phyloP scores from a whole-genome alignment of 1,140 invertebrate genomes.

The Brachionus koreanus region DNA sequence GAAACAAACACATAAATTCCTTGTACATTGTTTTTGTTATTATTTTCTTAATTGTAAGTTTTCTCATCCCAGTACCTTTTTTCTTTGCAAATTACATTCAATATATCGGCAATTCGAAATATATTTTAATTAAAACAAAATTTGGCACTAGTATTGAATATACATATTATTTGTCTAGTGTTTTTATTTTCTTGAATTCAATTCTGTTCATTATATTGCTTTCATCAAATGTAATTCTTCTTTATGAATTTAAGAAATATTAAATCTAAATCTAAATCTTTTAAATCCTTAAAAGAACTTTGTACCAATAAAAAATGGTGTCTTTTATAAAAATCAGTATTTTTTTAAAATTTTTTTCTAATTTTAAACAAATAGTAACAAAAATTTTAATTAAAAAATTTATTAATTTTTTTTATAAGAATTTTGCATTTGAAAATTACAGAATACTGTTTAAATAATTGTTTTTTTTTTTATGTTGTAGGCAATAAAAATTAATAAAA shows the following conservation, averaged over 20 bases:
- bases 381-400: too few species aligned
- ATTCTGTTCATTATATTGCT: neutral
- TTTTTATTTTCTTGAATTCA: neutral
- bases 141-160: neutral
- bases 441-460: too few species aligned
- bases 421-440: too few species aligned
- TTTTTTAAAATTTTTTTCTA: neutral
- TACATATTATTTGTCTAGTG: neutral
- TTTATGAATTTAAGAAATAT: slow-evolving; percentile 18
- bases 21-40: neutral
- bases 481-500: too few species aligned
- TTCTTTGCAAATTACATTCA: slow-evolving; percentile 14
- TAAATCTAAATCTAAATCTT: too few species aligned
- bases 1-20: neutral
- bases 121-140: neutral
- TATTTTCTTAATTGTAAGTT: neutral
- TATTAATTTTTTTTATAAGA: too few species aligned
- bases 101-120: neutral
- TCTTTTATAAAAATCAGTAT: too few species aligned
- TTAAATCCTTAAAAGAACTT: neutral
- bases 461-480: too few species aligned
- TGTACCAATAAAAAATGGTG: neutral
- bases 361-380: too few species aligned
- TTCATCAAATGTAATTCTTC: neutral
- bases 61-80: neutral